Conservation (phyloP, 2,888 invertebrate species). For the Apoda limacodes region DNA sequence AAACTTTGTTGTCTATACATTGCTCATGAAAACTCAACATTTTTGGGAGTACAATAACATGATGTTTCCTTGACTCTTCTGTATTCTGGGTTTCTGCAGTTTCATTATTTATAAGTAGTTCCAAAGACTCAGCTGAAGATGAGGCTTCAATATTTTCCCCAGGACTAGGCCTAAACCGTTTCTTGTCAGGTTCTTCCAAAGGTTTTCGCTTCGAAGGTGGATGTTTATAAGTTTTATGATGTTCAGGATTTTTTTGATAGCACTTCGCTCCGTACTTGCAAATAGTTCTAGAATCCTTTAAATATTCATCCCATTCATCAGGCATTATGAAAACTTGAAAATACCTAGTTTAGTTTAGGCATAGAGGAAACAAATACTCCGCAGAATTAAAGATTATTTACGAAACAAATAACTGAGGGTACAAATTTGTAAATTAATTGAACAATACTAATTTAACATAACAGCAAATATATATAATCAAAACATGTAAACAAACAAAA, state of each 20-base stretch:
- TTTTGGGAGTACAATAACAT: constrained; percentile 1
- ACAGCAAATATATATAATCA: too few relatives aligned
- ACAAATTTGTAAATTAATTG: too few relatives aligned
- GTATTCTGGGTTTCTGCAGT: constrained; percentile 3
- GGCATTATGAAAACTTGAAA: constrained; percentile 31
- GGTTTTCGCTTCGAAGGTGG: constrained; percentile 54
- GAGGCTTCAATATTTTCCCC: constrained; percentile 15
- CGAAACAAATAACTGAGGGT: too few relatives aligned
- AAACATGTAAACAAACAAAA: too few relatives aligned
- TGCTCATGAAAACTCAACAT: constrained; percentile 27
- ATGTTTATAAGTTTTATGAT: constrained; percentile 81
- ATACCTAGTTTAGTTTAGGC: too few relatives aligned
- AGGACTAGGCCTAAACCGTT: constrained; percentile 32
- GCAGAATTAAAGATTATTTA: too few relatives aligned
- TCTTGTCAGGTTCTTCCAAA: constrained; percentile 20
- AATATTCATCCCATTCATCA: constrained; percentile 43
- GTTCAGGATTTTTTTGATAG: constrained; percentile 83
- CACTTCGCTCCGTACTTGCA: constrained; percentile 86
- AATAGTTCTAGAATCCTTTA: constrained; percentile 58
- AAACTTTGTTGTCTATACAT: constrained; percentile 62
- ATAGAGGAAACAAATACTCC: too few relatives aligned
- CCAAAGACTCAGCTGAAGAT: not conserved
- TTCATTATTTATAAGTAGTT: constrained; percentile 7
- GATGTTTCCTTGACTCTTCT: constrained; percentile 1
- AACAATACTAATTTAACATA: too few relatives aligned